phyloP scores from a whole-genome alignment of 2,113 vertebrate species.

The Trochalopteron elliotii region DNA sequence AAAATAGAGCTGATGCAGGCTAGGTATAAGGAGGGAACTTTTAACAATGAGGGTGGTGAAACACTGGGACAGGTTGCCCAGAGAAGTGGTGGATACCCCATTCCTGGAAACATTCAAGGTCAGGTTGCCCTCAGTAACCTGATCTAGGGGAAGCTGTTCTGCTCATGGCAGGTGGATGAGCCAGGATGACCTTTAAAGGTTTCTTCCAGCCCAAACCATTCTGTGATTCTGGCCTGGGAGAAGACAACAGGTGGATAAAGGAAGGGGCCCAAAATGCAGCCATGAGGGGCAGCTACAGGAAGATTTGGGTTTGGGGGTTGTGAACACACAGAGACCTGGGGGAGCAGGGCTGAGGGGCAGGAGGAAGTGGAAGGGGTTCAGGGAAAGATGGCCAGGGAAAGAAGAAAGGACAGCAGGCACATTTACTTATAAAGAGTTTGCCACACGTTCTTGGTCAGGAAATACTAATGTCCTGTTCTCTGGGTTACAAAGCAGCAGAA shows the following conservation, averaged over 20 bases:
- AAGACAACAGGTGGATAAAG: neutral
- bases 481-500: neutral
- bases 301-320: neutral
- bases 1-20: neutral
- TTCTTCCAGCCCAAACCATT: neutral
- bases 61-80: neutral
- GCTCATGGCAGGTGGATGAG: neutral
- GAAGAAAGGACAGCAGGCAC: neutral
- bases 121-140: neutral
- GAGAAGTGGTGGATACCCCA: neutral
- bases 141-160: neutral
- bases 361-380: neutral
- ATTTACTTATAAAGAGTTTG: neutral
- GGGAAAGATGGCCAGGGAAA: neutral
- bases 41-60: neutral
- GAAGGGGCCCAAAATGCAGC: neutral
- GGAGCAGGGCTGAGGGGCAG: neutral
- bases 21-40: neutral
- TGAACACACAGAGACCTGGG: neutral
- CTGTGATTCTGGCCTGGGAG: neutral
- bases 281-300: neutral
- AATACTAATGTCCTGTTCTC: neutral
- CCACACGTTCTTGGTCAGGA: neutral
- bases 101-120: neutral
- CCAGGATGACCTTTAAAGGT: neutral